Base-by-base conservation (phyloP, 2,113 vertebrate species). In the Epinephelus cyanopodus region DNA sequence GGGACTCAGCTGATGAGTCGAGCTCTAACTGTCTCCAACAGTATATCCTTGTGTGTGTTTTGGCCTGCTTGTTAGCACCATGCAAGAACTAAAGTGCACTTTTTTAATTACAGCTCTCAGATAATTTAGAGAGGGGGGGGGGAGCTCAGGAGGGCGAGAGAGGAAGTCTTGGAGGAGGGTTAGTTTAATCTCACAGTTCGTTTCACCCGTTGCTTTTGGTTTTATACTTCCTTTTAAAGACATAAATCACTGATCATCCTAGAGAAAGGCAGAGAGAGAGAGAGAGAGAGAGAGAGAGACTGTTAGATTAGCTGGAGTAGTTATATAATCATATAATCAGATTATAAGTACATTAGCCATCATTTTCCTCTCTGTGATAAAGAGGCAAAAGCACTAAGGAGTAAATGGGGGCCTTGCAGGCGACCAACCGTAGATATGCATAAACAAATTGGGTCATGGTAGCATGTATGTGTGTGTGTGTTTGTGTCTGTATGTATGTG, bases 161-260 rank as follows among this genome's bases (percentile, higher is more conserved):
- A 78, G 81, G 58, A 78, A 82, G 84, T 81, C 13, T 75, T 77
- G 84, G 81, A 90, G 87, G 92, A 91, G 92, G 89, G 85, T 91
- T 87, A 85, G 87, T 93, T 93, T 94, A 94, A 94, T 94, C 93
- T 93, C 92, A 94, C 93, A 93, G 86, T 93, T 93, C 77, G 89
- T 89, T 94, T 93, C 92, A 92, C 91, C 68, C 91, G 64, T 86
- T 92, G 90, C 89, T 84, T 91, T 90, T 90, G 83, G 81, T 92
- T 89, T 93, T 91, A 91, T 92, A 89, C 85, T 92, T 93, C 85
- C 90, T 90, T 94, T 93, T 91, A 90, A 94, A 91, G 92, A 84
- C 92, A 92, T 93, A 88, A 93, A 92, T 93, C 90, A 87, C 66
- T 62, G 91, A 85, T 92, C 82, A 77, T 92, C 86, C 74, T 18